A percentile compares a stretch with the other conserved stretches of the same genome.
Evolutionary conservation across 2,888 invertebrate species (phyloP).

Genomic region (Cantharis lateralis): DNA sequence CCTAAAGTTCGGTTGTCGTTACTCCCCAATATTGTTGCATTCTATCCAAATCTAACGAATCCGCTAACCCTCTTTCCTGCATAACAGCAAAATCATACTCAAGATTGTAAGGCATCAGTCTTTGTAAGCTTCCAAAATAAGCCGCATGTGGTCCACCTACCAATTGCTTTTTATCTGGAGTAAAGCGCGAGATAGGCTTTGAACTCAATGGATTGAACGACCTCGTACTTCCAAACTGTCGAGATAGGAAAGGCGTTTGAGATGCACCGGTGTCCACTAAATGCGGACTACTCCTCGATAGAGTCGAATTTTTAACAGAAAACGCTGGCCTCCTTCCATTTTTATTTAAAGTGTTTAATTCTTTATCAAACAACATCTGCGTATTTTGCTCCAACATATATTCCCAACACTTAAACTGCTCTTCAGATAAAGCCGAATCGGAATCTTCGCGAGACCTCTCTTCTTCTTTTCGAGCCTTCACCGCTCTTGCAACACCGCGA

Average conservation of each 20-base stretch:
- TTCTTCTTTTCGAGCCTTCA: conserved; percentile 68
- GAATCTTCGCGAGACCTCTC: conserved; percentile 59
- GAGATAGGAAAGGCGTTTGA: conserved; percentile 64
- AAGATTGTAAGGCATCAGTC: conserved; percentile 81
- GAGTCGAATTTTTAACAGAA: conserved; percentile 62
- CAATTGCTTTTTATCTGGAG: conserved; percentile 63
- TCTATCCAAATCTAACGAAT: conserved; percentile 80
- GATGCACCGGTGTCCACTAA: conserved; percentile 56
- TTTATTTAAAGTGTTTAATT: conserved; percentile 77
- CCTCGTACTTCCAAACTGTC: conserved; percentile 80
- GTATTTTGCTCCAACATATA: conserved; percentile 92
- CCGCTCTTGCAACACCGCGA: conserved; percentile 65
- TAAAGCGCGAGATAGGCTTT: conserved; percentile 64
- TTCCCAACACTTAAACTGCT: conserved; percentile 92
- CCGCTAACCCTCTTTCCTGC: conserved; percentile 74
- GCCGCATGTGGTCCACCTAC: conserved; percentile 83
- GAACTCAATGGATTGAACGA: conserved; percentile 71
- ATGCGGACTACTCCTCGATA: conserved; percentile 74
- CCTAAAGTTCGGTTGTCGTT: conserved; percentile 81
- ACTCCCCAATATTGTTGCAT: conserved; percentile 93
- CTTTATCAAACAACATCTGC: conserved; percentile 85
- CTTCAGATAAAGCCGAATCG: conserved; percentile 72
- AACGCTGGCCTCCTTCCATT: conserved; percentile 62
- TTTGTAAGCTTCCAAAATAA: conserved; percentile 83
- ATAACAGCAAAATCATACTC: conserved; percentile 85